A percentile compares a stretch with the other conserved stretches of the same genome.
phyloP scores from a whole-genome alignment of 1,140 invertebrate species.

The Olivierus martensii region DNA sequence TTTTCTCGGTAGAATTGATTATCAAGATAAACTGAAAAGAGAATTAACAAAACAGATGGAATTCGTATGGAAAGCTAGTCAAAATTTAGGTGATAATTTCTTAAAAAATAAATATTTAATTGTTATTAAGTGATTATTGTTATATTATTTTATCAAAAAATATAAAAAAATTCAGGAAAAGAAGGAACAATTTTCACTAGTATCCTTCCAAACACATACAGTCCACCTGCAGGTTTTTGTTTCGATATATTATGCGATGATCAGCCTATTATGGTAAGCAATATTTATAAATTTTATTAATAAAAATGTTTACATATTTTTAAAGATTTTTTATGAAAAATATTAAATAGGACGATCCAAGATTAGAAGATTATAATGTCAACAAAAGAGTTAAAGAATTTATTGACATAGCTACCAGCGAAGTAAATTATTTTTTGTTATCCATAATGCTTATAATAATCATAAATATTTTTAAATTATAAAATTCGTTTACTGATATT shows the following conservation, averaged over 20 bases:
- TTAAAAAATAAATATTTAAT: not conserved
- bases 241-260: conserved; percentile 43
- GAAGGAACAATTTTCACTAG: conserved; percentile 33
- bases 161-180: conserved; percentile 13
- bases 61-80: conserved; percentile 59
- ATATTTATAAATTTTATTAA: not conserved
- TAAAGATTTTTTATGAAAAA: not conserved
- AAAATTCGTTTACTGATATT: no score
- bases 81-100: conserved; percentile 16
- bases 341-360: conserved; percentile 28
- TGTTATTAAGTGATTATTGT: conserved; percentile 35
- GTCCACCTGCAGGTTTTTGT: conserved; percentile 42
- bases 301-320: no score
- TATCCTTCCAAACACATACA: conserved; percentile 36
- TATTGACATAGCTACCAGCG: conserved; percentile 25
- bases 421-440: conserved; percentile 40
- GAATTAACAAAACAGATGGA: conserved; percentile 51
- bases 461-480: no score
- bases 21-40: conserved; percentile 59
- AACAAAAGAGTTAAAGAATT: conserved; percentile 29
- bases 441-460: no score
- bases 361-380: conserved; percentile 34
- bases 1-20: conserved; percentile 77
- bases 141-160: not conserved
- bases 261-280: conserved; percentile 36